Conservation (phyloP, 2,113 vertebrate species). For the Girardinichthys multiradiatus region DNA sequence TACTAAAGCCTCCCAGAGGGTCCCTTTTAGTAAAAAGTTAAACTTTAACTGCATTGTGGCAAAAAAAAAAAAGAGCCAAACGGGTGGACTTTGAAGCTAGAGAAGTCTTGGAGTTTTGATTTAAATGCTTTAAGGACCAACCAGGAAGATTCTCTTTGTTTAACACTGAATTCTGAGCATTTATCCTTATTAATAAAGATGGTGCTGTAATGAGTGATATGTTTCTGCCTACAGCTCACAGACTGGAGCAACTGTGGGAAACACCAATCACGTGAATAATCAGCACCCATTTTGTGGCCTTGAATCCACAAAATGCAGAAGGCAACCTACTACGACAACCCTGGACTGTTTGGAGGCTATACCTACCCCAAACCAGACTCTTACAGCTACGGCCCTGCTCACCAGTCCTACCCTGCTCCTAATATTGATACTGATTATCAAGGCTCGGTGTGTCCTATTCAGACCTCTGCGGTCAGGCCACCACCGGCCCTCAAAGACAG, state of each 20-base stretch:
- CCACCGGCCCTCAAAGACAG: conserved; percentile 86
- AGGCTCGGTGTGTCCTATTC: conserved; percentile 91
- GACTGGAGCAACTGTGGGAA: conserved; percentile 79
- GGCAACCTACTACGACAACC: conserved; percentile 96
- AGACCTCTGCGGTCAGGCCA: conserved; percentile 85
- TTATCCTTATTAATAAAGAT: not conserved
- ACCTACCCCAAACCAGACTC: conserved; percentile 93
- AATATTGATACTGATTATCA: conserved; percentile 92
- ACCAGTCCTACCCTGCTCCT: conserved; percentile 89
- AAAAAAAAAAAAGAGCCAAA: conserved; percentile 65
- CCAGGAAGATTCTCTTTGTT: not conserved
- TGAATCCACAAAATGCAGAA: conserved; percentile 95
- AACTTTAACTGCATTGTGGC: conserved; percentile 91
- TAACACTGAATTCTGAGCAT: conserved; percentile 6
- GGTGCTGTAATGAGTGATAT: conserved; percentile 27
- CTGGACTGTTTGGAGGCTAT: conserved; percentile 96
- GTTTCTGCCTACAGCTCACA: conserved; percentile 74
- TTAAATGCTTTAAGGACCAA: not conserved
- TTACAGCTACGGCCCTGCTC: conserved; percentile 87
- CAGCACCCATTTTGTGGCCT: conserved; percentile 87
- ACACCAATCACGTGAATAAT: conserved; percentile 84
- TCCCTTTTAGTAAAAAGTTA: conserved; percentile 89
- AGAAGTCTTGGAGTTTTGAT: conserved; percentile 7
- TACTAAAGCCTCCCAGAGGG: conserved; percentile 81
- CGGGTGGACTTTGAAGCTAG: conserved; percentile 68